Evolutionary conservation across 2,113 vertebrate species (phyloP).

Genomic region (Irena cyanogastra): DNA sequence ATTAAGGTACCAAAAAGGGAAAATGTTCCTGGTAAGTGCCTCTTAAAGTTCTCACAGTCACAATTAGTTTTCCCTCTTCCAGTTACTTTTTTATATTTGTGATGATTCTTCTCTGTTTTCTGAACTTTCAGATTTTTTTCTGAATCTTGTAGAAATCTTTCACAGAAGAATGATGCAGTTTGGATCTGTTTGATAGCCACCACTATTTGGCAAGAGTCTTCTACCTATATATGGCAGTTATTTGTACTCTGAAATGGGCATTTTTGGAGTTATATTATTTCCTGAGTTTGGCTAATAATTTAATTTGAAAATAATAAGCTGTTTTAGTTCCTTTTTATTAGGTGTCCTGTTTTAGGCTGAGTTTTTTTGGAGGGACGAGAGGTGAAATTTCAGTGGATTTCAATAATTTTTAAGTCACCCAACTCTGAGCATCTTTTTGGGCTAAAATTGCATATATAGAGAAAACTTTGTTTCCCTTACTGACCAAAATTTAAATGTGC

Average conservation of each 20-base stretch:
- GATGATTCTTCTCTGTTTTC: neutral
- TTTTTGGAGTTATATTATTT: neutral
- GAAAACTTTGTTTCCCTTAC: neutral
- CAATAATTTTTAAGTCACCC: neutral
- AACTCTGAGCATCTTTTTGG: neutral
- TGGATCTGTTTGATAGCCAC: neutral
- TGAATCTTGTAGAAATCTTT: neutral
- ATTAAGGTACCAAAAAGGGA: neutral
- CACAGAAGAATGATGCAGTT: neutral
- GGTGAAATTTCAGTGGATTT: neutral
- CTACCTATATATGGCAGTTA: neutral
- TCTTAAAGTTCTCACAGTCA: neutral
- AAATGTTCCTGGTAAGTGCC: neutral
- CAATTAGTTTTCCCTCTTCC: neutral
- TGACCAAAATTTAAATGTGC: neutral
- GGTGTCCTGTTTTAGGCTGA: neutral
- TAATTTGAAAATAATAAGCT: neutral
- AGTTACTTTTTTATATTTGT: neutral
- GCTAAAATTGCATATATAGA: neutral
- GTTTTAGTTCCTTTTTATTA: neutral
- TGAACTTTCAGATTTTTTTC: neutral
- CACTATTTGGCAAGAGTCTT: neutral
- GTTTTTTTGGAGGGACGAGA: neutral
- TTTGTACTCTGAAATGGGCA: neutral
- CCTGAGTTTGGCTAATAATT: neutral